Base-by-base conservation (phyloP, 2,888 invertebrate species). In the Lomographa bimaculata region DNA sequence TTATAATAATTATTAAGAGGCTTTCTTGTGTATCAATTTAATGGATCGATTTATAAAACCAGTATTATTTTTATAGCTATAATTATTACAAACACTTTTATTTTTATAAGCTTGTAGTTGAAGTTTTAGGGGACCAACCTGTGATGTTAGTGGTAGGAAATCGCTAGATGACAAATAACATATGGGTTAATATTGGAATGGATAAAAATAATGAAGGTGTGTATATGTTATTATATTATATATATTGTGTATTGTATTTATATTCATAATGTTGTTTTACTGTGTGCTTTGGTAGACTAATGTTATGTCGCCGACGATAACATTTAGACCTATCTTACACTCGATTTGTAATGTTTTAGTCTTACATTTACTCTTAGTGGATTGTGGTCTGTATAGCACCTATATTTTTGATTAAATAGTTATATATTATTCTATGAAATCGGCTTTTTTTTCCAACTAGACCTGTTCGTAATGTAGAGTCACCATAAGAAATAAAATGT, bases 61-160 rank as follows among this genome's bases (percentile, higher is more conserved):
- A 40, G 34, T 40, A 40, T 24, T 40, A 34, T 33, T 29, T 34
- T 25, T 30, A n/a, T n/a, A n/a, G n/a, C n/a, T n/a, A n/a, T n/a
- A n/a, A n/a, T n/a, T n/a, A n/a, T n/a, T n/a, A n/a, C n/a, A n/a
- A n/a, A 12, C 30, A 27, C 20, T 17, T n/a, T 39, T 32, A 32
- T 32, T 39, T 33, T 20, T 32, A 8, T 26, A 39, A 23, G 33
- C 33, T 18, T 33, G 14, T 28, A 28, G 33, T 30, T 21, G 8
- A 20, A 29, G 10, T 16, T 39, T 55, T 60, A 54, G 57, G 56
- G 59, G 60, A 55, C 58, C 57, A 57, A 57, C 62, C 70, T 75
- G 74, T 74, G 73, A 73, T 75, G 69, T 64, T 74, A 71, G 59
- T 54, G 50, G 56, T 72, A 71, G 59, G 49, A 52, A 57, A 55